These are phyloP conservation scores for Drosophila kambysellisi DNA, from an alignment of 2,888 invertebrate genomes.

Conservation along the genomic window DNA sequence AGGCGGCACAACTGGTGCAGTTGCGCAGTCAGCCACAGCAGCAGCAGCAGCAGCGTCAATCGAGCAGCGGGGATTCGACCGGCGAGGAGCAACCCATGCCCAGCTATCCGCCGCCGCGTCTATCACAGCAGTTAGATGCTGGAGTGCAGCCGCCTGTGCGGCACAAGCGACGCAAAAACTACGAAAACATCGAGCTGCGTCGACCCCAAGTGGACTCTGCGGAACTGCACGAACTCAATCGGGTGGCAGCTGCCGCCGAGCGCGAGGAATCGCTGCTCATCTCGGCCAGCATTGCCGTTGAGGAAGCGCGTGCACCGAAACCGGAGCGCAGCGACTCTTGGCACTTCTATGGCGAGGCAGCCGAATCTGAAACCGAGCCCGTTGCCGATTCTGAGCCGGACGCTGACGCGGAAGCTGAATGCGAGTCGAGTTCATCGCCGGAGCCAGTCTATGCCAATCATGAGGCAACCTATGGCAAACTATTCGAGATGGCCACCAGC, in stretches of 20 bases:
- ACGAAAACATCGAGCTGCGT: slow-evolving; percentile 80
- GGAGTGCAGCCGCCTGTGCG: slow-evolving; percentile 77
- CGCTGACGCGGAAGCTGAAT: slow-evolving; percentile 21
- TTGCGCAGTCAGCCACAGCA: slow-evolving; percentile 29
- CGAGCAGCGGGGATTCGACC: slow-evolving; percentile 54
- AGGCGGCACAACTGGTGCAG: slow-evolving; percentile 63
- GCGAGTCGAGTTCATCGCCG: slow-evolving; percentile 67
- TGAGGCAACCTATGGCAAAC: slow-evolving; percentile 83
- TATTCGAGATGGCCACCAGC: slow-evolving; percentile 83
- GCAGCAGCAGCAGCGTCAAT: slow-evolving; percentile 28
- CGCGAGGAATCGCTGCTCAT: slow-evolving; percentile 78
- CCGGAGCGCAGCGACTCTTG: slow-evolving; percentile 84
- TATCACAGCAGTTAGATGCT: slow-evolving; percentile 70
- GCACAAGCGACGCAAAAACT: slow-evolving; percentile 80
- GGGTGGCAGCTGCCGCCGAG: slow-evolving; percentile 64
- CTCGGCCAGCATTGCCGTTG: slow-evolving; percentile 69
- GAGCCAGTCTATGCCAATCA: slow-evolving; percentile 84
- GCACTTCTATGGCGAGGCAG: slow-evolving; percentile 81
- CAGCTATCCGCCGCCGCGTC: slow-evolving; percentile 81
- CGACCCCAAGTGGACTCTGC: slow-evolving; percentile 80
- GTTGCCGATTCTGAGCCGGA: slow-evolving; percentile 1
- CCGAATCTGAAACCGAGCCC: slow-evolving; percentile 46
- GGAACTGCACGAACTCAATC: slow-evolving; percentile 77
- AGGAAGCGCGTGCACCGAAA: slow-evolving; percentile 76
- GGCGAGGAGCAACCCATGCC: slow-evolving; percentile 82